Evolutionary conservation across 1,140 invertebrate species (phyloP), one percentile per base, ranked within the genome.

Genomic region (Dendrolimus kikuchii): DNA sequence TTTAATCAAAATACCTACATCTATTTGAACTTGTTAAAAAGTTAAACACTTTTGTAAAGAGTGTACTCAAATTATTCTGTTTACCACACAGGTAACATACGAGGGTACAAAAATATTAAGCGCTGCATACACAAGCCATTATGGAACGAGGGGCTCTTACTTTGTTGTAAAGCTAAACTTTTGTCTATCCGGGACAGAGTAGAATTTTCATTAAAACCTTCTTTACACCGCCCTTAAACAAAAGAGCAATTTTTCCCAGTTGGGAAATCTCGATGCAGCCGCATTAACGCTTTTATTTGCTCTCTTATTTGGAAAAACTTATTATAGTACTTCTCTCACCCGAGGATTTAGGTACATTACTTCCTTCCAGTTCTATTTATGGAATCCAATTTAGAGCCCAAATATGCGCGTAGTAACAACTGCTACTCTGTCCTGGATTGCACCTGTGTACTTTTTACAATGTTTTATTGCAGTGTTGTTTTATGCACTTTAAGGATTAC

Each of bases 171-270:
- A 43, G 52, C 56, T 55, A 59, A 63, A 66, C 63, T 66, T 68
- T 62, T 66, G 63, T 65, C 62, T 65, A 71, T 67, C 57, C 67
- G 57, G 62, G 64, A 68, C 65, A 64, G 63, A 64, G 66, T 71
- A 71, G 71, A 80, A 75, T 84, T 81, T 84, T 82, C 78, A 84
- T 85, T 85, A 81, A 81, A 75, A 72, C 66, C 74, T 71, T 70
- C 78, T 75, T 85, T 77, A 76, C 69, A 71, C 70, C 70, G 68
- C 71, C 72, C 76, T 78, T 69, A 77, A 67, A 82, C 74, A 81
- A 81, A 82, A 85, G 79, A 78, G 77, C 76, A 85, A 81, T 81
- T 85, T 80, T 78, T 85, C 79, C 73, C 73, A 74, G 71, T 75
- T 71, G 72, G 72, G 80, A 80, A 81, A 80, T 81, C 79, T 79